A percentile compares a stretch with the other conserved stretches of the same genome.
Evolutionary conservation across 2,797 vertebrate species (phyloP).

Genomic region (Eulemur mongoz): DNA sequence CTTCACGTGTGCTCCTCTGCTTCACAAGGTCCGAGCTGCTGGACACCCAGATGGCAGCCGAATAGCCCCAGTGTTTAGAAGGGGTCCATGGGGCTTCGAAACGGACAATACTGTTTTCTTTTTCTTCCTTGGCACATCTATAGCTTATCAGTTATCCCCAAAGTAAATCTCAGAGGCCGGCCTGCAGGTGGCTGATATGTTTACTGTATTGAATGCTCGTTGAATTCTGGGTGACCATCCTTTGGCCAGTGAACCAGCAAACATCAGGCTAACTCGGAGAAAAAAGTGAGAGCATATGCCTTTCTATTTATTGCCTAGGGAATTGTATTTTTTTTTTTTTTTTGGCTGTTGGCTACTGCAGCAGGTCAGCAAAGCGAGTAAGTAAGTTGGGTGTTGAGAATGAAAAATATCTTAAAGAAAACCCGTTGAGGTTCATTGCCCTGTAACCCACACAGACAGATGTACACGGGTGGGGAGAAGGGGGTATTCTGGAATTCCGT

Average conservation of each 20-base stretch:
- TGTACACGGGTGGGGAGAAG: neutral
- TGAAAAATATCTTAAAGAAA: neutral
- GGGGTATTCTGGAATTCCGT: neutral
- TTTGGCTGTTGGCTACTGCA: neutral
- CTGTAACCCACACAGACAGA: neutral
- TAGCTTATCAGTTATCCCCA: neutral
- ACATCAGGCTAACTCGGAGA: neutral
- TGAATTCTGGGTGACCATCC: neutral
- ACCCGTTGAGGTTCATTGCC: neutral
- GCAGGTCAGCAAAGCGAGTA: neutral
- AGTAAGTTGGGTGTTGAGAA: neutral
- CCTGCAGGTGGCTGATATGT: neutral
- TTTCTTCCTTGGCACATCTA: neutral
- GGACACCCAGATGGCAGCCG: neutral
- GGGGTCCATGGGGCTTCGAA: accelerated
- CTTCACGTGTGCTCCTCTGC: neutral
- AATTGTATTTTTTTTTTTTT: neutral
- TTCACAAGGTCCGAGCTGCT: neutral
- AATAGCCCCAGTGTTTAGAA: neutral
- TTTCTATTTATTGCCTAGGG: neutral
- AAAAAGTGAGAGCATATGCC: neutral
- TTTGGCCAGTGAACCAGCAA: neutral
- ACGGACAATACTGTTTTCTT: neutral
- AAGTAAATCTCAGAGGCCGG: neutral
- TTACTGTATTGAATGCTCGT: neutral